Evolutionary conservation across 2,113 vertebrate species (phyloP).

Genomic region (Mionectes macconnelli): DNA sequence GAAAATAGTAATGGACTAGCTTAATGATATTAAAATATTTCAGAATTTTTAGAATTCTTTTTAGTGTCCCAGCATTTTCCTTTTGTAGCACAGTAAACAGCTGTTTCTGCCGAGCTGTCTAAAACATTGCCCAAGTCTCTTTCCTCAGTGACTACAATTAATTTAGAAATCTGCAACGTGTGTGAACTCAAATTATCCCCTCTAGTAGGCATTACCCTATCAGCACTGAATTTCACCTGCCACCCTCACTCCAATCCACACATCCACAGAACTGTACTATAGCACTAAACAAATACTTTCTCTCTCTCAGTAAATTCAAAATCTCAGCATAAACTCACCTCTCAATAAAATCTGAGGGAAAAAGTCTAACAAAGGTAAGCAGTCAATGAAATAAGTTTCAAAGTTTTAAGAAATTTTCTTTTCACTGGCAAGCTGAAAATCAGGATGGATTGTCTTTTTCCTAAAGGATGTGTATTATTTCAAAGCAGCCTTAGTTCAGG

Average conservation of each 20-base stretch:
- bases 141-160: not conserved
- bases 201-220: not conserved
- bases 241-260: not conserved
- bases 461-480: not conserved
- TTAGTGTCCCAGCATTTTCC: not conserved
- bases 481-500: not conserved
- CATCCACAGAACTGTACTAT: not conserved
- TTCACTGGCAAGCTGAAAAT: not conserved
- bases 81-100: not conserved
- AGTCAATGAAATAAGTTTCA: not conserved
- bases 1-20: not conserved
- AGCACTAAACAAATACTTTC: not conserved
- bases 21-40: not conserved
- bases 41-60: not conserved
- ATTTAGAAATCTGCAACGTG: not conserved
- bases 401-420: not conserved
- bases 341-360: not conserved
- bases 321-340: not conserved
- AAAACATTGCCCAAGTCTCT: not conserved
- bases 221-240: constrained; percentile 13
- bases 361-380: not conserved
- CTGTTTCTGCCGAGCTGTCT: not conserved
- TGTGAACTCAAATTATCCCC: not conserved
- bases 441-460: not conserved
- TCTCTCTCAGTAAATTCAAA: not conserved